Evolutionary conservation across 2,113 vertebrate genomes (phyloP).

Genomic region (Pholis gunnellus): DNA sequence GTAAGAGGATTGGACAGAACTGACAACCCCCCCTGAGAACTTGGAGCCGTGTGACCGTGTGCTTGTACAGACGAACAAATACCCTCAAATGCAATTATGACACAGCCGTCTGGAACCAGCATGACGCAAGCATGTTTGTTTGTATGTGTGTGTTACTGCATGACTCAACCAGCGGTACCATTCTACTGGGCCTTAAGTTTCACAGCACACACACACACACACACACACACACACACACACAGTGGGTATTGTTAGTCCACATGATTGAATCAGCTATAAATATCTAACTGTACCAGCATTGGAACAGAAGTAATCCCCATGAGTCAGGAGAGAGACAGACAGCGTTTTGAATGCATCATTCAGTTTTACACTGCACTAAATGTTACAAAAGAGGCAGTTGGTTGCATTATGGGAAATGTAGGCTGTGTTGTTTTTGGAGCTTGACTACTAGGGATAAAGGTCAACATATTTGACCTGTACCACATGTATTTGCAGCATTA

Average conservation of each 20-base stretch:
- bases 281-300: slow-evolving; percentile 50
- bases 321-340: slow-evolving; percentile 18
- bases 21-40: slow-evolving; percentile 17
- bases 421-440: neutral
- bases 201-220: neutral
- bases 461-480: neutral
- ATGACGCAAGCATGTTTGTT: neutral
- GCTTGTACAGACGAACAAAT: neutral
- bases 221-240: slow-evolving; percentile 1
- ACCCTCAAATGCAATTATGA: neutral
- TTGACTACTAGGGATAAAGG: neutral
- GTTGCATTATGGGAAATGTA: neutral
- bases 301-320: slow-evolving; percentile 69
- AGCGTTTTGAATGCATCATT: neutral
- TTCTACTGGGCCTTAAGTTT: neutral
- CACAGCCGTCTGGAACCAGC: slow-evolving; percentile 1
- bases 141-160: neutral
- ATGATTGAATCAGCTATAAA: slow-evolving; percentile 79
- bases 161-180: neutral
- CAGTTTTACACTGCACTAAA: neutral
- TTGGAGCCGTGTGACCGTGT: neutral
- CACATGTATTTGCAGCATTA: neutral
- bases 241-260: slow-evolving; percentile 41
- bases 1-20: slow-evolving; percentile 61
- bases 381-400: too few relatives aligned